These are phyloP conservation scores for Himalopsyche kuldschensis DNA, from an alignment of 2,888 invertebrate genomes.

Conservation along the genomic window DNA sequence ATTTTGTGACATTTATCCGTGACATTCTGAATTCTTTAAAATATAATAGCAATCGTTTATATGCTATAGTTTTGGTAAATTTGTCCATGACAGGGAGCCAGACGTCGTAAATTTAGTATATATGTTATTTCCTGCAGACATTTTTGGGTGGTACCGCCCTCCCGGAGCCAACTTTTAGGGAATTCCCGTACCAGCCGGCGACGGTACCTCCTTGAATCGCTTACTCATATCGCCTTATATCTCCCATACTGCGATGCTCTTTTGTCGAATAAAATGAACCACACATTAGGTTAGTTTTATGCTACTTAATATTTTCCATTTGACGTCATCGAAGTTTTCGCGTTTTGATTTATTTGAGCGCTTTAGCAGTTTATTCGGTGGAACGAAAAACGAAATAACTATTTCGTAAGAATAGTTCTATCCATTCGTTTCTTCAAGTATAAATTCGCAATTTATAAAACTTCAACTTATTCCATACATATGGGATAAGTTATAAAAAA, in stretches of 20 bases:
- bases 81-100: not conserved
- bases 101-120: not conserved
- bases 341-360: not conserved
- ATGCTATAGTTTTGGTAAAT: not conserved
- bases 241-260: not conserved
- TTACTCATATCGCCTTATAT: not conserved
- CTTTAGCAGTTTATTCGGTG: not conserved
- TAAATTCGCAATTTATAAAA: too few relatives aligned
- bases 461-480: too few relatives aligned
- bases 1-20: too few relatives aligned
- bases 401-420: too few relatives aligned
- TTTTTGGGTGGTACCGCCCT: slow-evolving; percentile 18
- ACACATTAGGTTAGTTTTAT: not conserved
- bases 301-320: not conserved
- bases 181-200: not conserved
- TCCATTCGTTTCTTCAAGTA: too few relatives aligned
- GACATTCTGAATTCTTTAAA: too few relatives aligned
- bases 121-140: not conserved
- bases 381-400: too few relatives aligned
- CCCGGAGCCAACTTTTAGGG: slow-evolving; percentile 1
- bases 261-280: not conserved
- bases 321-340: not conserved
- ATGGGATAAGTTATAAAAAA: too few relatives aligned
- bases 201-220: not conserved
- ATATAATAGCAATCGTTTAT: not conserved